These are phyloP conservation scores for Rhadina sibilatrix DNA, from an alignment of 2,113 vertebrate genomes.

Conservation along the genomic window DNA sequence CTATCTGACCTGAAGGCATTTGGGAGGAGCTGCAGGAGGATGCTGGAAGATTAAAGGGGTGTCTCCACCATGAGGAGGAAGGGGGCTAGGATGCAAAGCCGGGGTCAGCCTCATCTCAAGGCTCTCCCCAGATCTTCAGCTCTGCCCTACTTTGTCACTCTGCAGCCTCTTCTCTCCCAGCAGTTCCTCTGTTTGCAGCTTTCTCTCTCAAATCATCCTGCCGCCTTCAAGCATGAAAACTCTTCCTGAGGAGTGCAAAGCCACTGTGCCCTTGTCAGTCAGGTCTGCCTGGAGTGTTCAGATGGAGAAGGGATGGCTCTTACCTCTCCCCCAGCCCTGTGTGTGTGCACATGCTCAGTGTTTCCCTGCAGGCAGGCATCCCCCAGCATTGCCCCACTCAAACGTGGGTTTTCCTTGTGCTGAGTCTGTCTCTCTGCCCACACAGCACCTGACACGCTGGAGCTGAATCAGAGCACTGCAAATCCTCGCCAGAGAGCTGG, in stretches of 20 bases:
- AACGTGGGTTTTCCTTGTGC: neutral
- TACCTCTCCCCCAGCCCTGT: neutral
- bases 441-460: neutral
- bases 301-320: neutral
- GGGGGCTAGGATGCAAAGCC: neutral
- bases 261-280: neutral
- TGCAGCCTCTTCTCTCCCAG: neutral
- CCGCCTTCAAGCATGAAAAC: neutral
- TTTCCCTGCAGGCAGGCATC: neutral
- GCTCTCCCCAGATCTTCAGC: neutral
- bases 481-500: neutral
- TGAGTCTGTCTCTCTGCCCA: constrained; percentile 43
- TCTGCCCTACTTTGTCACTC: neutral
- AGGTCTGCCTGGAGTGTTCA: neutral
- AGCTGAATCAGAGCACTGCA: neutral
- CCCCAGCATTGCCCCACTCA: neutral
- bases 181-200: neutral
- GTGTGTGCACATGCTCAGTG: neutral
- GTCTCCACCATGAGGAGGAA: neutral
- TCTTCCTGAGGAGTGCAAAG: neutral
- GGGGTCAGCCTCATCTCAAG: neutral
- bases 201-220: neutral
- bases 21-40: neutral
- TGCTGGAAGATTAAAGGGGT: neutral
- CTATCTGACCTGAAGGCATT: neutral